Evolutionary conservation across 2,113 vertebrate species (phyloP), one percentile per base, ranked within the genome.

Genomic region (Neoarius graeffei): DNA sequence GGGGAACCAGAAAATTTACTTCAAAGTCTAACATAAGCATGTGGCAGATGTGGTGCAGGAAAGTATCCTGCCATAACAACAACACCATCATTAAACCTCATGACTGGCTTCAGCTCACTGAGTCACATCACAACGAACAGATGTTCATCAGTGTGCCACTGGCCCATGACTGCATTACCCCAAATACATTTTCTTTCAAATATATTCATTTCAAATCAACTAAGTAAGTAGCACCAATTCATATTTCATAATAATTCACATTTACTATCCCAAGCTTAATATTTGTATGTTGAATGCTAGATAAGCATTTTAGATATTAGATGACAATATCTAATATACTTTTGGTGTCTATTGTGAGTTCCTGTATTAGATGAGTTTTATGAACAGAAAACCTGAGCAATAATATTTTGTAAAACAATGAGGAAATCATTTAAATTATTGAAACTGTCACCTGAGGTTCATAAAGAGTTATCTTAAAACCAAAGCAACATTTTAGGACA

Each of bases 91-190:
- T 57, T 19, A 60, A 60, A 81, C 19, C 27, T 15, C 76, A 81
- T 3, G 9, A 81, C 27, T 60, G 56, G 27, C 9, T 81, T 60
- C 80, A 81, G 80, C 57, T 81, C 80, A 81, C 17, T 81, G 80
- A 60, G 56, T 60, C 80, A 81, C 27, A 81, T 59, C 80, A 60
- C 56, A 81, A 13, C 56, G 60, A 81, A 81, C 80, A 81, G 80
- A 81, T 81, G 80, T 81, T 60, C 80, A 81, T 42, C 56, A 59
- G 19, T 60, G 17, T 11, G 23, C 56, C 6, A 0, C 27, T 60
- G 19, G 80, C 27, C 56, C 57, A 81, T 60, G 80, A 81, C 79
- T 17, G 59, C 54, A 81, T 0, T 10, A 20, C 23, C 23, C 56
- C 6, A 10, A 35, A 59, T 13, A 23, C 56, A 10, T 19, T 27